Evolutionary conservation across 2,113 vertebrate genomes (phyloP).

Genomic region (Megaptera novaeangliae): DNA sequence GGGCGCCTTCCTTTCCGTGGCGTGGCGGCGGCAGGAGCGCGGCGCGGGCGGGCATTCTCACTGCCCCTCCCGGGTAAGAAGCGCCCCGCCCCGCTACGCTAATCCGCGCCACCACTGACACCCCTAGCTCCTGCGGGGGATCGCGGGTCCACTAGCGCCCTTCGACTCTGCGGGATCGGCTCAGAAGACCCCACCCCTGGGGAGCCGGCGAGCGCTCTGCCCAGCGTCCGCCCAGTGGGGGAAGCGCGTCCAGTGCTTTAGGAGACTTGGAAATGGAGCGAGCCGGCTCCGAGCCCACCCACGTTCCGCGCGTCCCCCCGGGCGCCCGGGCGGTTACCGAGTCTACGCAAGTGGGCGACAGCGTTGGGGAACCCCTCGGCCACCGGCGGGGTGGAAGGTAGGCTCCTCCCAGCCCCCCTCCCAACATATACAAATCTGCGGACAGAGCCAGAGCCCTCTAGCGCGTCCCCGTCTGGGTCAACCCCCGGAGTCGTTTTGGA

Average conservation of each 20-base stretch:
- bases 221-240: slow-evolving; percentile 64
- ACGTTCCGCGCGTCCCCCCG: rapidly evolving
- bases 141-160: rapidly evolving
- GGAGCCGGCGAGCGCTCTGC: slow-evolving; percentile 4
- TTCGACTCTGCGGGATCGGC: neutral
- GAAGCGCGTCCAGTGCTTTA: slow-evolving; percentile 71
- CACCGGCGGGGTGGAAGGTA: too few species aligned
- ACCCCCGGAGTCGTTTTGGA: slow-evolving; percentile 5
- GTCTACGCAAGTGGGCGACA: rapidly evolving
- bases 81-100: neutral
- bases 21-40: too few species aligned
- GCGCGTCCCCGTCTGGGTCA: neutral
- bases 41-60: slow-evolving; percentile 75
- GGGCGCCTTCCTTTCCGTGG: neutral
- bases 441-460: neutral
- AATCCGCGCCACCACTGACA: slow-evolving; percentile 67
- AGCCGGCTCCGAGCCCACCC: neutral
- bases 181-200: rapidly evolving
- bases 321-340: too few species aligned
- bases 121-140: neutral
- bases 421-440: neutral
- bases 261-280: slow-evolving; percentile 63
- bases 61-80: slow-evolving; percentile 31
- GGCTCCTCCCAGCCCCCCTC: neutral
- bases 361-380: rapidly evolving